Base-by-base conservation (phyloP, 2,113 vertebrate genomes). In the Riparia riparia region DNA sequence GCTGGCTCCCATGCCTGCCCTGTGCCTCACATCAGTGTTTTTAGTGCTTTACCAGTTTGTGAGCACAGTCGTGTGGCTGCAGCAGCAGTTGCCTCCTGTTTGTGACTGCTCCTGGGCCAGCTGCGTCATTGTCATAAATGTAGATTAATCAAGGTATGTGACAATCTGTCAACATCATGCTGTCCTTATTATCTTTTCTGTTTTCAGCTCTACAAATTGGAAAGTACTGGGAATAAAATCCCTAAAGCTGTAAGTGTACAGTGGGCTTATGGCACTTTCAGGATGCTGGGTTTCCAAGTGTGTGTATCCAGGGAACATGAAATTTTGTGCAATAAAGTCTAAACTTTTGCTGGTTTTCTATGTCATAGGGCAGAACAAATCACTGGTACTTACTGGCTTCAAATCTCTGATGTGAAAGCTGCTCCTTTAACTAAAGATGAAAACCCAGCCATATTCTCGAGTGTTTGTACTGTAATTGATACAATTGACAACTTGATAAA, bases 401-500 rank as follows among this genome's bases (percentile, higher is more conserved):
- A 56, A 0, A 34, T 72, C 21, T 77, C 39, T 68, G 42, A 58
- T 78, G 49, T 58, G 60, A 37, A 73, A 79, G 68, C 68, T 66
- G 64, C 69, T 87, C 7, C 57, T 60, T 31, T 57, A 49, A n/a
- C 56, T 78, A 14, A 74, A 7, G 69, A 94, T 44, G 49, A 81
- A 77, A 83, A 51, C 3, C 17, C 21, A 41, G 68, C 39, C 34
- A 2, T 95, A 39, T 74, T 92, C 83, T 8, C 44, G 42, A 70
- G 82, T 77, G 72, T 80, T 92, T 50, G 20, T 84, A 53, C 82
- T 94, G 86, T 92, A 95, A 94, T 94, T 96, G 94, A 95, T 92
- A 94, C 72, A 93, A 84, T 84, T 96, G 89, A 97, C 86, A 92
- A 22, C 72, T 93, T 97, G 94, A 94, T 94, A 89, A 94, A 95